Conservation (phyloP, 92 coral and sea anemone species). For the Umimayanthus kanabou region DNA sequence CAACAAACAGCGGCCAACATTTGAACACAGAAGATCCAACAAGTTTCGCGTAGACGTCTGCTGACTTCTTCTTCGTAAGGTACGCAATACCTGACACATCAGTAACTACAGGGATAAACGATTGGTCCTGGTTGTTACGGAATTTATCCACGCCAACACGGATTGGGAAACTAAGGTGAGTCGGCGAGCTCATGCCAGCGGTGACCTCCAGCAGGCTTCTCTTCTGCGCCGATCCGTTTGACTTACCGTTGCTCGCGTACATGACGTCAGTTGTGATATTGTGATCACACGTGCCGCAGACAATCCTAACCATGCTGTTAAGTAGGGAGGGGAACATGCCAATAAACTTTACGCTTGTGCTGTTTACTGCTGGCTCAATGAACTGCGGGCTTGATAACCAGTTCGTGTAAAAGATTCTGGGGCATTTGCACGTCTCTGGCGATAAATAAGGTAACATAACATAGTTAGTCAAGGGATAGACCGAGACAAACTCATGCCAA, state of each 20-base stretch:
- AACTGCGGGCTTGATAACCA: slow-evolving; percentile 70
- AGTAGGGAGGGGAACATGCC: slow-evolving; percentile 67
- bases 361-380: slow-evolving; percentile 40
- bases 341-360: slow-evolving; percentile 16
- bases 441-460: not conserved
- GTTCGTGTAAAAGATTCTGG: slow-evolving; percentile 61
- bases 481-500: not conserved
- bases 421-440: slow-evolving; percentile 79
- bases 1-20: slow-evolving; percentile 61
- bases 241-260: slow-evolving; percentile 24
- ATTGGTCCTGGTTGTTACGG: slow-evolving; percentile 14
- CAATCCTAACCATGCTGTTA: slow-evolving; percentile 35
- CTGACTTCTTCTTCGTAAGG: slow-evolving; percentile 45
- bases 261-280: slow-evolving; percentile 42
- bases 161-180: slow-evolving; percentile 66
- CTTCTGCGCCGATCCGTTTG: slow-evolving; percentile 19
- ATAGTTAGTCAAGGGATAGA: too few relatives aligned
- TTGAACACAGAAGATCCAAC: slow-evolving; percentile 57
- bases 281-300: slow-evolving; percentile 58
- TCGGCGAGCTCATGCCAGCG: slow-evolving; percentile 42
- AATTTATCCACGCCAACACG: slow-evolving; percentile 30
- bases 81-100: slow-evolving; percentile 53
- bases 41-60: slow-evolving; percentile 62
- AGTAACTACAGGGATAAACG: slow-evolving; percentile 47
- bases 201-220: slow-evolving; percentile 39